Evolutionary conservation across 2,797 vertebrate genomes (phyloP).

Genomic region (Malurus splendens): DNA sequence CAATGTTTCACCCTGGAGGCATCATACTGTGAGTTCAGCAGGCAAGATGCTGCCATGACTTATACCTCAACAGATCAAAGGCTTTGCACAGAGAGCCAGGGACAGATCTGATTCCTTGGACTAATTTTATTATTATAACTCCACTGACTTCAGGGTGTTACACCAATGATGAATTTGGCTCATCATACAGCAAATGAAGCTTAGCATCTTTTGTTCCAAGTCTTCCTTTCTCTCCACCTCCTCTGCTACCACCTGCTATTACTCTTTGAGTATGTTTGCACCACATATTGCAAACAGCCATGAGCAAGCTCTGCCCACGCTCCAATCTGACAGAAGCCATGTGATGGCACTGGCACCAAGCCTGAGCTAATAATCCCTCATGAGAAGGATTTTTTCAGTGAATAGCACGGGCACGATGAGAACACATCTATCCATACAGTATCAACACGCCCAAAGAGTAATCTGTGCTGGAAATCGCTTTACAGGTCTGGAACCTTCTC

Average conservation of each 20-base stretch:
- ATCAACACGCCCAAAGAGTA: conserved; percentile 17
- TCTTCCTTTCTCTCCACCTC: conserved; percentile 35
- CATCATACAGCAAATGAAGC: conserved; percentile 41
- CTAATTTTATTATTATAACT: conserved; percentile 51
- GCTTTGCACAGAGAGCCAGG: background rate
- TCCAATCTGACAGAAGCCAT: conserved; percentile 51
- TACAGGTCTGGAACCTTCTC: background rate
- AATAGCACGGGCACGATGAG: background rate
- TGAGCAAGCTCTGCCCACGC: conserved; percentile 55
- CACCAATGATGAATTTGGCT: conserved; percentile 45
- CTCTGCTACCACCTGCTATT: conserved; percentile 60
- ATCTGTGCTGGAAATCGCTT: conserved; percentile 7
- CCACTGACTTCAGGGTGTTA: conserved; percentile 35
- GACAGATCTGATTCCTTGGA: background rate
- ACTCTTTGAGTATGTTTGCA: conserved; percentile 54
- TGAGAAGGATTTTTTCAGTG: conserved; percentile 11
- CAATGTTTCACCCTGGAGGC: background rate
- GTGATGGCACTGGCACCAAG: conserved; percentile 38
- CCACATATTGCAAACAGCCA: conserved; percentile 58
- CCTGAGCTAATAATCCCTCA: conserved; percentile 46
- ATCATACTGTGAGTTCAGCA: background rate
- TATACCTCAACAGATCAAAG: conserved; percentile 40
- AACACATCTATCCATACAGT: background rate
- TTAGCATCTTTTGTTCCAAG: conserved; percentile 58
- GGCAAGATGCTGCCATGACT: conserved; percentile 31